Conservation (phyloP, 2,888 invertebrate species). For the Gryllus longicercus region DNA sequence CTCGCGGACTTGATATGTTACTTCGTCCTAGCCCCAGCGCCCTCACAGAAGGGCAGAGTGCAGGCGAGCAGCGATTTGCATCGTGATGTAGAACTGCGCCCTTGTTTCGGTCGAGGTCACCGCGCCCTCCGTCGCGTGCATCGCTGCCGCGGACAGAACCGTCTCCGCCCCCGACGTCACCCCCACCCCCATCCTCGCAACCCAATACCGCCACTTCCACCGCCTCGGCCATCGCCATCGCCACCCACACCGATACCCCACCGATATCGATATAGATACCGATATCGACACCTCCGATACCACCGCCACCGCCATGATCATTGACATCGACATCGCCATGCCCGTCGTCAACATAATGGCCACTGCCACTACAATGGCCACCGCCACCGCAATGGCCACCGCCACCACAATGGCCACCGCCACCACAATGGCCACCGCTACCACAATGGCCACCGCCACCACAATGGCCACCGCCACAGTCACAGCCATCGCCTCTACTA, state of each 20-base stretch:
- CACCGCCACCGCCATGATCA: not conserved
- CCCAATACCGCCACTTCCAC: constrained; percentile 46
- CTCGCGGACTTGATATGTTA: no score
- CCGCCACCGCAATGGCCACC: no score
- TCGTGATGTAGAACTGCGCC: no score
- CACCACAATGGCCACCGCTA: not conserved
- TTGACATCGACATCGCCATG: not conserved
- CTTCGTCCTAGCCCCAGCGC: no score
- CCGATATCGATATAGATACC: not conserved
- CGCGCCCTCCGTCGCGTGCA: constrained; percentile 45
- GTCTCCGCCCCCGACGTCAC: constrained; percentile 50
- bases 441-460: constrained; percentile 43
- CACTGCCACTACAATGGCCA: not conserved
- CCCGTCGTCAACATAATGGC: not conserved
- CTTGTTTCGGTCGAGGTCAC: constrained; percentile 39
- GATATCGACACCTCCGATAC: not conserved
- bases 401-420: not conserved
- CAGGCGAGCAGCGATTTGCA: no score
- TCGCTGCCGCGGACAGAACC: constrained; percentile 27
- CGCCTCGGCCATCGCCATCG: no score
- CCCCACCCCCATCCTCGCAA: constrained; percentile 42
- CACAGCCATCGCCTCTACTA: constrained; percentile 49
- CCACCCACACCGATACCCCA: constrained; percentile 41
- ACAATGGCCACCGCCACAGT: constrained; percentile 43
- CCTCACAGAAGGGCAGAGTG: no score